Evolutionary conservation across 2,797 vertebrate species (phyloP).

Genomic region (Gallinago stenura): DNA sequence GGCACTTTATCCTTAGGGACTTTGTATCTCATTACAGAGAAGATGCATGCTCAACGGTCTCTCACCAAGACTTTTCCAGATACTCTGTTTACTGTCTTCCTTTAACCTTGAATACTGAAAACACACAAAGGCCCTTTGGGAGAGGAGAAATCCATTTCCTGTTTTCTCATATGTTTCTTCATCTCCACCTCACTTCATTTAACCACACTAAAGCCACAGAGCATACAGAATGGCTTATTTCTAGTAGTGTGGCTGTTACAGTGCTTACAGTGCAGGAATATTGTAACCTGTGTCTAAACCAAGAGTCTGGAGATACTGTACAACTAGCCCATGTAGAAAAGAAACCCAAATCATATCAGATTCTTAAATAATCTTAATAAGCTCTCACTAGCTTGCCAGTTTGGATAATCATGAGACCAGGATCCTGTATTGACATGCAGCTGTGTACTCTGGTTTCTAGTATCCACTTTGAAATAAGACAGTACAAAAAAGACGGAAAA

Average conservation of each 20-base stretch:
- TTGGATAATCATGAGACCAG: background rate
- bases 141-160: background rate
- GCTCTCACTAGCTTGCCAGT: background rate
- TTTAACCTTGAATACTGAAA: background rate
- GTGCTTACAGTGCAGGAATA: background rate
- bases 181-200: background rate
- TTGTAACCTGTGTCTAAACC: background rate
- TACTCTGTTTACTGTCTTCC: background rate
- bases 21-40: background rate
- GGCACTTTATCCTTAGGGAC: background rate
- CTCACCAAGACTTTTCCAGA: background rate
- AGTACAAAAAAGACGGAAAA: background rate
- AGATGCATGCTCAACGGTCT: background rate
- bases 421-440: background rate
- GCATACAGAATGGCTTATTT: background rate
- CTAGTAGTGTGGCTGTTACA: background rate
- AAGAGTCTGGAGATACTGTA: background rate
- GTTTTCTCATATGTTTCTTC: background rate
- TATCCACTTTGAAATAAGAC: background rate
- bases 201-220: background rate
- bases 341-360: background rate
- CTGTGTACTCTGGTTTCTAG: background rate
- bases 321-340: background rate
- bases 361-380: background rate
- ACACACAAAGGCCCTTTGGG: background rate